Evolutionary conservation across 2,888 invertebrate genomes (phyloP), one percentile per base, ranked within the genome.

Genomic region (Ennomos quercinarius): DNA sequence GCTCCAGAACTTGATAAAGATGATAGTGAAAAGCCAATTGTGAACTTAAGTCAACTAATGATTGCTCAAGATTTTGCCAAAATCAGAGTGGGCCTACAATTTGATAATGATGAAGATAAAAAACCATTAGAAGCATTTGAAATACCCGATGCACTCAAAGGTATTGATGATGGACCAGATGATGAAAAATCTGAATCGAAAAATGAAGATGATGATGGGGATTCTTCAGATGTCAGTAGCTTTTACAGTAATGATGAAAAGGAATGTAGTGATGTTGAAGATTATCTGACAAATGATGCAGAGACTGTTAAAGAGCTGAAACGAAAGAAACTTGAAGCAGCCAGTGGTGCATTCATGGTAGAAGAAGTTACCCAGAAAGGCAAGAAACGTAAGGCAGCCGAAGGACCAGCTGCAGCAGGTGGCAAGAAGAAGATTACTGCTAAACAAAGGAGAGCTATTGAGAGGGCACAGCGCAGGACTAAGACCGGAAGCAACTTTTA

Each of bases 401-500:
- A 57, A 47, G 69, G 71, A 13, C 73, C 57, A 61, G 75, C 64
- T 56, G 61, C 55, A 12, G 68, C 72, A 43, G 77, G 78, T 39
- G 75, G 68, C 5, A 94, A 94, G 71, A 94, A 94, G 70, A 95
- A 94, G 71, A 74, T 96, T 50, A 97, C 96, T 1, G 96, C 97
- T 44, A 97, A 96, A 85, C 94, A 97, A 77, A 94, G 95, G 68
- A 94, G 98, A 68, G 95, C 96, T 0, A 69, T 95, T 2, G 97
- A 97, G 64, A 93, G 97, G 69, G 94, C 95, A 10, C 94, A 94
- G 67, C 96, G 96, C 70, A 93, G 96, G 10, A 96, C 95, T 80
- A 97, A 97, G 80, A 95, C 96, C 61, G 98, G 98, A 71, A 97
- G 96, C 83, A 96, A 98, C 87, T 98, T 98, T 81, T 98, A 98